Evolutionary conservation across 1,140 invertebrate genomes (phyloP).

Genomic region (Elymnias hypermnestra): DNA sequence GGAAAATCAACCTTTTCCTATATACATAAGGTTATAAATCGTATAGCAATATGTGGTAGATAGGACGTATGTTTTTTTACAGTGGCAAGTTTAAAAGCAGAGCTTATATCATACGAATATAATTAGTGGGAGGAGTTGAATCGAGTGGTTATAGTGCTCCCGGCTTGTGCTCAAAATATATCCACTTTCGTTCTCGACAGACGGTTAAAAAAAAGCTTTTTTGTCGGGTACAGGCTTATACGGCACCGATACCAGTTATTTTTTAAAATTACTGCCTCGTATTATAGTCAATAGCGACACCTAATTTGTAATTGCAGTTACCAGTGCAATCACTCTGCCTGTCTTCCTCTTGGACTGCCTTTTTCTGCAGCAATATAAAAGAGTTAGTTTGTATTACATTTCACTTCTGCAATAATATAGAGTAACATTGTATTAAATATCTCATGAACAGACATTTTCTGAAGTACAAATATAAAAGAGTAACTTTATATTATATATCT

Average conservation of each 20-base stretch:
- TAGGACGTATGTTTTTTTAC: conserved; percentile 15
- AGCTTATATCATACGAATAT: conserved; percentile 69
- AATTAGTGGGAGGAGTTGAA: conserved; percentile 66
- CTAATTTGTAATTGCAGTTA: too few species aligned
- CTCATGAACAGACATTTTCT: too few species aligned
- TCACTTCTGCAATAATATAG: too few species aligned
- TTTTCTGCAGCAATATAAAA: too few species aligned
- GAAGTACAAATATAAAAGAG: too few species aligned
- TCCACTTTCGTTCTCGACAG: conserved; percentile 17
- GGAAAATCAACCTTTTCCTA: conserved; percentile 1
- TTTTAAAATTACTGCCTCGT: too few species aligned
- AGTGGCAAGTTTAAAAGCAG: conserved; percentile 40
- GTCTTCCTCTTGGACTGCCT: too few species aligned
- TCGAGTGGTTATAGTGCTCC: conserved; percentile 47
- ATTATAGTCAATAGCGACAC: too few species aligned
- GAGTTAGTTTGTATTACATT: too few species aligned
- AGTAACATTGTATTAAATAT: too few species aligned
- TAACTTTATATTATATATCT: too few species aligned
- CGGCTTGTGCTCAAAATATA: conserved; percentile 19
- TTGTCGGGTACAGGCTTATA: background rate
- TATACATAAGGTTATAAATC: conserved; percentile 5
- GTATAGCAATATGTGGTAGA: background rate
- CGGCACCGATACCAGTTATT: background rate
- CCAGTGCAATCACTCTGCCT: too few species aligned
- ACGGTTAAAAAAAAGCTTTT: background rate